Evolutionary conservation across 1,140 invertebrate genomes (phyloP).

Genomic region (Atta colombica): DNA sequence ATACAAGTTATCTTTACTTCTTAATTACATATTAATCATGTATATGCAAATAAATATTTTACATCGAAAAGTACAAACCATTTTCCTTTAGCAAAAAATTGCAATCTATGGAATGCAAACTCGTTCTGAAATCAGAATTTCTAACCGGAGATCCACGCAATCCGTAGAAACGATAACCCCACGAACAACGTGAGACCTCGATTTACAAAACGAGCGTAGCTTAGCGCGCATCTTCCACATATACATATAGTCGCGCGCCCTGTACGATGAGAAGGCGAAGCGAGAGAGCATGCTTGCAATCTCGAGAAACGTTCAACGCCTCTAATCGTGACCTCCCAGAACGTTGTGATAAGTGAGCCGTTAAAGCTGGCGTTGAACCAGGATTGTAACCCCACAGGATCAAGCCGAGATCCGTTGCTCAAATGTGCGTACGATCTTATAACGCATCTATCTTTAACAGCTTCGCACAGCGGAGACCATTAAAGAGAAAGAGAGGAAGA

Average conservation of each 20-base stretch:
- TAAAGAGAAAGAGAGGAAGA: slow-evolving; percentile 24
- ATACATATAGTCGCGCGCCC: neutral
- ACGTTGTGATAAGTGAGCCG: slow-evolving; percentile 75
- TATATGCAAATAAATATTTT: neutral
- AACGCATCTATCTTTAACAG: slow-evolving; percentile 71
- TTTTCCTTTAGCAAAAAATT: neutral
- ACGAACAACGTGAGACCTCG: slow-evolving; percentile 14
- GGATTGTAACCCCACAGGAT: slow-evolving; percentile 64
- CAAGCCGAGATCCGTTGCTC: slow-evolving; percentile 47
- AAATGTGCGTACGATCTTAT: slow-evolving; percentile 49
- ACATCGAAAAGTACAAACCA: neutral
- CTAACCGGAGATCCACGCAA: neutral
- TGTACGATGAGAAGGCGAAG: neutral
- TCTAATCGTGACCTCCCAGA: slow-evolving; percentile 72
- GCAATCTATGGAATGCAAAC: slow-evolving; percentile 1
- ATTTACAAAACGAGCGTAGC: slow-evolving; percentile 32
- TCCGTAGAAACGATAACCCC: slow-evolving; percentile 16
- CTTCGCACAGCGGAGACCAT: slow-evolving; percentile 51
- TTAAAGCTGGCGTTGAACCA: slow-evolving; percentile 63
- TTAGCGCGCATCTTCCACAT: neutral
- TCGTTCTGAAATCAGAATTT: neutral
- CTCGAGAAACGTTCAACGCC: slow-evolving; percentile 52
- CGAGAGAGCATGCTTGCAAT: neutral
- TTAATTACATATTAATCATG: neutral
- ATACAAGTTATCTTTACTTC: neutral